A percentile compares a stretch with the other conserved stretches of the same genome.
These are phyloP conservation scores for Drosophila ezoana DNA, from an alignment of 2,888 invertebrate species.

Conservation along the genomic window DNA sequence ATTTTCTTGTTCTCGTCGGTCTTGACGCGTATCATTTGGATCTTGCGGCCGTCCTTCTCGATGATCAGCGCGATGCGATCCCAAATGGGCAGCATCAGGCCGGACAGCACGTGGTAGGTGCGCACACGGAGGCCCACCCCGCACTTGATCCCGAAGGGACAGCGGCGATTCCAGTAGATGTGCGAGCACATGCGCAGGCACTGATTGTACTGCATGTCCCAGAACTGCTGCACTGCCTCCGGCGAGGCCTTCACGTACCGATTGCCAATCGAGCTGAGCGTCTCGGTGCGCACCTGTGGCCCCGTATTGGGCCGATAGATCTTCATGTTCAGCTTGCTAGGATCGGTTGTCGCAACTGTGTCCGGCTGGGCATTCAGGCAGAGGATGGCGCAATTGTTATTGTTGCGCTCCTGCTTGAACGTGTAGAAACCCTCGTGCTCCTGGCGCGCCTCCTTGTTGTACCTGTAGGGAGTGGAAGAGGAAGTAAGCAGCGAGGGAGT, in stretches of 20 bases:
- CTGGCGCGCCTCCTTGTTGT: slow-evolving; percentile 37
- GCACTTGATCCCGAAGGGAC: slow-evolving; percentile 92
- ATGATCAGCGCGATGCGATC: slow-evolving; percentile 95
- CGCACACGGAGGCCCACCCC: slow-evolving; percentile 96
- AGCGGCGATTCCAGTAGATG: slow-evolving; percentile 95
- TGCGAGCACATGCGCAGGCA: slow-evolving; percentile 95
- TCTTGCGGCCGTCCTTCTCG: slow-evolving; percentile 92
- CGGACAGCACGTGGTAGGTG: slow-evolving; percentile 96
- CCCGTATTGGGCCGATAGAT: slow-evolving; percentile 97
- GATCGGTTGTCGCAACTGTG: slow-evolving; percentile 63
- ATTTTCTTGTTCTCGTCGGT: slow-evolving; percentile 94
- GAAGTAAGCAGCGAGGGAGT: not conserved
- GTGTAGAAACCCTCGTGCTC: slow-evolving; percentile 96
- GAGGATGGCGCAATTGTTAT: slow-evolving; percentile 94
- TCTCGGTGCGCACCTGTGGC: slow-evolving; percentile 92
- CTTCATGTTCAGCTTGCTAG: slow-evolving; percentile 88
- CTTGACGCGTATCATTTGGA: slow-evolving; percentile 98
- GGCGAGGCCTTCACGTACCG: slow-evolving; percentile 93
- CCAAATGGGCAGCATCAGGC: slow-evolving; percentile 99
- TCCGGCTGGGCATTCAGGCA: slow-evolving; percentile 63
- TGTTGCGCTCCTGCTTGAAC: slow-evolving; percentile 92
- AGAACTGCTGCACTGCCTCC: slow-evolving; percentile 92
- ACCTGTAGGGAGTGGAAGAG: not conserved
- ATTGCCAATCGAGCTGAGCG: slow-evolving; percentile 93
- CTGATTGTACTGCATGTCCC: slow-evolving; percentile 94